Evolutionary conservation across 1,140 invertebrate genomes (phyloP).

Genomic region (Drosophila aff.): DNA sequence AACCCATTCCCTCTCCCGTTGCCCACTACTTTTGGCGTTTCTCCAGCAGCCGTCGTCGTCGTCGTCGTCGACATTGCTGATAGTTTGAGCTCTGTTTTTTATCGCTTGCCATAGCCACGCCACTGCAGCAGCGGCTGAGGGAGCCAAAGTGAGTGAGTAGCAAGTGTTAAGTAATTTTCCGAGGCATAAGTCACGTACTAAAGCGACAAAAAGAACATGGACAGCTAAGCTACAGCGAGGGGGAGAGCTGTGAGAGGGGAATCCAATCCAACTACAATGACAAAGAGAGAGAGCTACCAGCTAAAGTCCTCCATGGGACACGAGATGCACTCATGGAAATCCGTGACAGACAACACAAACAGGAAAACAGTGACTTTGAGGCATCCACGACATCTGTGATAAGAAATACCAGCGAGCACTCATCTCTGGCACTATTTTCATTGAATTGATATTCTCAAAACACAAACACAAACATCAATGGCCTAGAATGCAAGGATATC

Average conservation of each 20-base stretch:
- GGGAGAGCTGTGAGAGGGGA: neutral
- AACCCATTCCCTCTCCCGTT: neutral
- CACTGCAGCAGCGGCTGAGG: constrained; percentile 6
- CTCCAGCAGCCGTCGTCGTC: constrained; percentile 36
- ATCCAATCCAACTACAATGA: constrained; percentile 29
- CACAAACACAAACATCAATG: neutral
- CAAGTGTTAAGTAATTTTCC: constrained; percentile 75
- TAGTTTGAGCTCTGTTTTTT: constrained; percentile 60
- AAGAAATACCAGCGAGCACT: neutral
- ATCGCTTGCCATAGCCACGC: constrained; percentile 32
- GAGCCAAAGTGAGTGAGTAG: constrained; percentile 20
- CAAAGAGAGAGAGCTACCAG: constrained; percentile 2
- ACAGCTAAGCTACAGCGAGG: neutral
- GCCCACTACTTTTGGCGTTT: constrained; percentile 46
- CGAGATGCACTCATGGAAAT: neutral
- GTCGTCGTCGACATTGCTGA: constrained; percentile 28
- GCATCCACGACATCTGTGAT: constrained; percentile 3
- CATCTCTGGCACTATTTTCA: neutral
- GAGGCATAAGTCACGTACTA: constrained; percentile 75
- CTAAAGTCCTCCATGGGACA: neutral
- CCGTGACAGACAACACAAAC: neutral
- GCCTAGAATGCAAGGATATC: neutral
- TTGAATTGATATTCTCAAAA: neutral
- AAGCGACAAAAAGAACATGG: constrained; percentile 34
- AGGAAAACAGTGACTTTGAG: constrained; percentile 15